These are phyloP conservation scores for Anableps anableps DNA, from an alignment of 2,797 vertebrate genomes.

Conservation along the genomic window DNA sequence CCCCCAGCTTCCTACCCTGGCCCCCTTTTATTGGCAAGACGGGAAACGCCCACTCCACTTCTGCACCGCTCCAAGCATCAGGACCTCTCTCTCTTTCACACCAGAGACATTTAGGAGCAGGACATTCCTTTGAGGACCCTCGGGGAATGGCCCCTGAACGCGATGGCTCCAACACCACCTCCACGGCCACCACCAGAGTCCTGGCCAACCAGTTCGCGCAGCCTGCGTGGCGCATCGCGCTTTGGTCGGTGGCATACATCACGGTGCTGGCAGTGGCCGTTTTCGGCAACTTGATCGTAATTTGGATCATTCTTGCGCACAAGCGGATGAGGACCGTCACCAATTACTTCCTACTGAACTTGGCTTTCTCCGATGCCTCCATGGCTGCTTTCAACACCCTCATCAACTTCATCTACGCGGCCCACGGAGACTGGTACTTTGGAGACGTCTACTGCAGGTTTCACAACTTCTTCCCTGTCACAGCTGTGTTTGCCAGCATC, in stretches of 20 bases:
- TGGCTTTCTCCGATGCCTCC: constrained; percentile 91
- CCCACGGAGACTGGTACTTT: constrained; percentile 95
- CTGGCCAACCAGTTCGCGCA: constrained; percentile 91
- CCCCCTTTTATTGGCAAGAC: not conserved
- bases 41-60: not conserved
- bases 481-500: constrained; percentile 95
- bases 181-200: constrained; percentile 54
- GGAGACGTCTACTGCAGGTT: constrained; percentile 93
- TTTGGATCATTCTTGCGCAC: constrained; percentile 96
- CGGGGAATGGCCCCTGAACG: constrained; percentile 63
- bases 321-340: constrained; percentile 95
- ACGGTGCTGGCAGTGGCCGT: constrained; percentile 88
- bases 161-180: constrained; percentile 57
- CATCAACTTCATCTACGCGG: constrained; percentile 92
- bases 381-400: constrained; percentile 95
- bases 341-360: constrained; percentile 93
- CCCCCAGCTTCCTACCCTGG: not conserved
- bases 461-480: constrained; percentile 97
- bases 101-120: not conserved
- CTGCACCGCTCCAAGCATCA: constrained; percentile 13
- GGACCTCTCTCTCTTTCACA: constrained; percentile 13
- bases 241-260: constrained; percentile 92
- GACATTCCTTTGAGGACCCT: constrained; percentile 5
- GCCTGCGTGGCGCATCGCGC: constrained; percentile 90
- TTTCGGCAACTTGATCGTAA: constrained; percentile 90